A percentile compares a stretch with the other conserved stretches of the same genome.
Evolutionary conservation across 2,797 vertebrate genomes (phyloP).

Genomic region (Tympanoctomys barrerae): DNA sequence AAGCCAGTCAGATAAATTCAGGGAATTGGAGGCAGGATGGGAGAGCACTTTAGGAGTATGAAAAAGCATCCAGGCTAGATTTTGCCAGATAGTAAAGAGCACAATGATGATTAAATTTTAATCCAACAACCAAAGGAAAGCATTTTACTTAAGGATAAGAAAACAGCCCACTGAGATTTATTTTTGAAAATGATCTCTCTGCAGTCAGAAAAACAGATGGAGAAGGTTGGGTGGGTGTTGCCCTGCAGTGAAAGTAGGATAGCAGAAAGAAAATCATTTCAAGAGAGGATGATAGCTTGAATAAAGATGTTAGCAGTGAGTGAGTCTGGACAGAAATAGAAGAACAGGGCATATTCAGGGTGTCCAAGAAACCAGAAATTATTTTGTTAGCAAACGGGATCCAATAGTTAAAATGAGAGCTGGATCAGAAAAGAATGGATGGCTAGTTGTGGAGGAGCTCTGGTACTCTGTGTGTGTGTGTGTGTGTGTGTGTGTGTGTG

Average conservation of each 20-base stretch:
- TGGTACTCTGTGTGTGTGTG: not conserved
- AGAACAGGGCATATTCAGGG: not conserved
- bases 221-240: not conserved
- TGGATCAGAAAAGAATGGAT: not conserved
- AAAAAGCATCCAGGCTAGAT: not conserved
- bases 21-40: not conserved
- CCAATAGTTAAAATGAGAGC: not conserved
- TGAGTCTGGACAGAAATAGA: not conserved
- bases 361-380: not conserved
- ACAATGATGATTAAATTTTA: not conserved
- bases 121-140: not conserved
- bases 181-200: not conserved
- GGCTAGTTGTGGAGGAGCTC: not conserved
- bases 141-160: not conserved
- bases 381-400: not conserved
- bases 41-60: not conserved
- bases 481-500: not conserved
- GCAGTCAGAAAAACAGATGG: not conserved
- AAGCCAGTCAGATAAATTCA: not conserved
- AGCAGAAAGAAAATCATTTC: not conserved
- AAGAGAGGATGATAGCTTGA: not conserved
- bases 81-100: not conserved
- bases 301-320: not conserved
- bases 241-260: not conserved
- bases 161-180: not conserved